Evolutionary conservation across 2,888 invertebrate species (phyloP), one percentile per base, ranked within the genome.

Genomic region (Pinctada fucata): DNA sequence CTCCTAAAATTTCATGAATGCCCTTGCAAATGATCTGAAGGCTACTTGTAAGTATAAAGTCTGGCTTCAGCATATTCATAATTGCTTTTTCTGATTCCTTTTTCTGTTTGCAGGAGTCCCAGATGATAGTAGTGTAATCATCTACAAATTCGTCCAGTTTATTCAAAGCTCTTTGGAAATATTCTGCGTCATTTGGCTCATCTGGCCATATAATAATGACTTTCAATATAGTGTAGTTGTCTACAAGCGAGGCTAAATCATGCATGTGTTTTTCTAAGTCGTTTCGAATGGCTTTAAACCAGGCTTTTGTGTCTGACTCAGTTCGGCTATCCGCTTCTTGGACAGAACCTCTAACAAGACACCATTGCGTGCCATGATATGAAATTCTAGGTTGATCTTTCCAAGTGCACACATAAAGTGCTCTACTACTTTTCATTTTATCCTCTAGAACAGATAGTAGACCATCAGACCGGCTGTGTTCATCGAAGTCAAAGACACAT

Each of bases 151-250:
- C 78, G 10, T 74, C 78, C 31, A 78, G 45, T 66, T 74, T 66
- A 45, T 10, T 47, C 5, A 78, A 8, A 10, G 72, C 50, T 48
- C 50, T 71, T 5, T 50, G 51, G 64, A 79, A 69, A 65, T 66
- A 72, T 31, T 75, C 31, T 48, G 52, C 49, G 49, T 47, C 45
- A 10, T 16, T 49, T 8, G 64, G 8, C 45, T 72, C 67, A 31
- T 58, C 50, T 8, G 82, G 82, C 79, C 81, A 82, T 0, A 82
- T 31, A 1, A 84, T 72, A 1, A 84, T 48, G 16, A 82, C 48
- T 71, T 72, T 79, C 13, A 82, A 68, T 2, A 76, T 72, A 1
- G 82, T 76, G 66, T 82, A 84, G 51, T 75, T 79, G n/a, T 81
- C 78, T 10, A 74, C 67, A 49, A 82, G 76, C 3, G 58, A 75